Conservation (phyloP, 2,113 vertebrate species). For the Campylomormyrus numenius region DNA sequence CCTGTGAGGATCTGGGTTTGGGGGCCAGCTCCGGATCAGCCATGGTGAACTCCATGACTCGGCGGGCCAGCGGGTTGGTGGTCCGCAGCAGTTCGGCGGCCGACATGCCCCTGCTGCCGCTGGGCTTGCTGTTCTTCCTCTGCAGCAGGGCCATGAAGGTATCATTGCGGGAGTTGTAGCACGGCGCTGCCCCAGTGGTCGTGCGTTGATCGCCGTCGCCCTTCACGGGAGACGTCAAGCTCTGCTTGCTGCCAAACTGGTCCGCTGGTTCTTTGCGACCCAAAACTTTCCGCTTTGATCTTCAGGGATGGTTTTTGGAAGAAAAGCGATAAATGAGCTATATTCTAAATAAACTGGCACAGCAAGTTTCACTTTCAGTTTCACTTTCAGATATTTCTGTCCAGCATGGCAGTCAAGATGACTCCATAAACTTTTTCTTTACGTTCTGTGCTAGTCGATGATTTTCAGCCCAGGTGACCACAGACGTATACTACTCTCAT, state of each 20-base stretch:
- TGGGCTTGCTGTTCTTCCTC: constrained; percentile 70
- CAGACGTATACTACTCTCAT: neutral
- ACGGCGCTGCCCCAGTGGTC: constrained; percentile 37
- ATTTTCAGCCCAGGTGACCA: neutral
- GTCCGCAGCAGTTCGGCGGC: constrained; percentile 75
- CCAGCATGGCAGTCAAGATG: neutral
- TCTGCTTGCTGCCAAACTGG: constrained; percentile 55
- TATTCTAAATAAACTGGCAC: neutral
- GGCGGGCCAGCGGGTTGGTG: constrained; percentile 66
- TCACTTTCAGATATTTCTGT: neutral
- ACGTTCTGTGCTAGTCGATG: neutral
- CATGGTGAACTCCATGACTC: neutral
- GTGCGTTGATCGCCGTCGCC: constrained; percentile 35
- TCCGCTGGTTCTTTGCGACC: constrained; percentile 70
- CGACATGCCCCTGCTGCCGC: constrained; percentile 60
- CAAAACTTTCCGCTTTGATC: constrained; percentile 79
- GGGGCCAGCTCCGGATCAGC: neutral
- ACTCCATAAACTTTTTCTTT: neutral
- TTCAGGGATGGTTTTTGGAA: constrained; percentile 30
- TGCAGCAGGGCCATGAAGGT: constrained; percentile 81
- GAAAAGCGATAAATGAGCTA: neutral
- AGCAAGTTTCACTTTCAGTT: neutral
- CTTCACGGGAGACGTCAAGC: constrained; percentile 54
- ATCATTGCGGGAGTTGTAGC: constrained; percentile 68
- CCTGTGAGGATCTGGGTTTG: neutral